phyloP scores from a whole-genome alignment of 2,888 invertebrate species.

The Drosophila nr. perissopoda region DNA sequence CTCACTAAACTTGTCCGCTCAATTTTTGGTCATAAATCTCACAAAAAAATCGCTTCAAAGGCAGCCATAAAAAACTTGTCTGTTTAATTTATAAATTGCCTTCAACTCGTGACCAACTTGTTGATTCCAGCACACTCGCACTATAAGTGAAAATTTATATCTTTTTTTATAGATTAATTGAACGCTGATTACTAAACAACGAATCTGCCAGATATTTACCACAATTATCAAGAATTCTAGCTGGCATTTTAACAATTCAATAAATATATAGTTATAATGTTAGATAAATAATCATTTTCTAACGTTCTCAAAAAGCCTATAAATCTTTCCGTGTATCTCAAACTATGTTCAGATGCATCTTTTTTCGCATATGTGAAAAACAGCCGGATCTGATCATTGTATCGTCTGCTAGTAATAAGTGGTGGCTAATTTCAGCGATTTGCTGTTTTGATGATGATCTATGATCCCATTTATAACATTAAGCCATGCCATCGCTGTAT shows the following conservation, averaged over 20 bases:
- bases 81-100: slow-evolving; percentile 55
- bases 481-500: neutral
- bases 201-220: slow-evolving; percentile 7
- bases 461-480: neutral
- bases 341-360: neutral
- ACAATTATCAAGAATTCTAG: neutral
- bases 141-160: slow-evolving; percentile 16
- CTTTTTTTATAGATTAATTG: slow-evolving; percentile 6
- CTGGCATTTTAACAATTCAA: neutral
- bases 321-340: neutral
- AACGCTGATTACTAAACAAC: slow-evolving; percentile 8
- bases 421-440: slow-evolving; percentile 1
- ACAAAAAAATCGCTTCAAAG: slow-evolving; percentile 25
- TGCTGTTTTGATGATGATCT: slow-evolving; percentile 4
- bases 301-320: neutral
- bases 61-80: slow-evolving; percentile 53
- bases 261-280: neutral
- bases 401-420: slow-evolving; percentile 8
- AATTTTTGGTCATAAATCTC: slow-evolving; percentile 43
- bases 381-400: slow-evolving; percentile 29
- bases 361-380: neutral
- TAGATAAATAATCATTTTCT: neutral
- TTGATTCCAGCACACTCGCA: slow-evolving; percentile 38
- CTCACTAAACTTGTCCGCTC: slow-evolving; percentile 27
- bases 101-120: slow-evolving; percentile 38